Base-by-base conservation (phyloP, 2,888 invertebrate species). In the Drosophila pegasa region DNA sequence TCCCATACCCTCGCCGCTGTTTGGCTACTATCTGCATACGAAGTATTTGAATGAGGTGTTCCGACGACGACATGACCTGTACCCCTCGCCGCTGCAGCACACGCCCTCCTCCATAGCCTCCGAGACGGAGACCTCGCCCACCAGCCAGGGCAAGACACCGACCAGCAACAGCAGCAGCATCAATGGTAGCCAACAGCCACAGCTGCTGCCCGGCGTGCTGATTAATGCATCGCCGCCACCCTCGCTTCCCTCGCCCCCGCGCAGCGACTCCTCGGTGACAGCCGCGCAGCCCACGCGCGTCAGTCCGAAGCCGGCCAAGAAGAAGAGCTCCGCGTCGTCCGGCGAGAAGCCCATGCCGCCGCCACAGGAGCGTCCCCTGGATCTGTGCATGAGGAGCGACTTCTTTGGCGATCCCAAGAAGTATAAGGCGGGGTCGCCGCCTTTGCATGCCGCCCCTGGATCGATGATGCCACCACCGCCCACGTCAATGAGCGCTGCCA, bases 321-420 rank as follows among this genome's bases (percentile, higher is more conserved):
- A 86, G 41, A 87, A 81, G 51, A 50, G 5, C 9, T 38, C 52
- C 3, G 14, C 65, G 12, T 27, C 59, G 5, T 40, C 70, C 7
- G 73, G 25, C 1, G 78, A 87, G 62, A 87, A 88, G 63, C 82
- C 88, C 9, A 91, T 93, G 67, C 91, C 92, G 38, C 94, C 95
- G 50, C 95, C 95, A 0, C 97, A 97, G 89, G 97, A 97, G 72
- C 95, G 95, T 3, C 98, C 98, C 0, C 93, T 98, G 65, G 98
- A 98, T 92, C 93, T 98, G 38, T 97, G 97, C 18, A 94, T 97
- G 92, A 96, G 91, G 47, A 87, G 84, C 48, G 81, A 84, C 12
- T 94, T 95, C 29, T 62, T 69, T 14, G 94, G 96, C 91, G 96
- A 77, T 59, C 62, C 62, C 63, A 90, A 89, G 66, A 91, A 89